Evolutionary conservation across 2,888 invertebrate genomes (phyloP), one percentile per base, ranked within the genome.

Genomic region (Myopa tessellatipennis): DNA sequence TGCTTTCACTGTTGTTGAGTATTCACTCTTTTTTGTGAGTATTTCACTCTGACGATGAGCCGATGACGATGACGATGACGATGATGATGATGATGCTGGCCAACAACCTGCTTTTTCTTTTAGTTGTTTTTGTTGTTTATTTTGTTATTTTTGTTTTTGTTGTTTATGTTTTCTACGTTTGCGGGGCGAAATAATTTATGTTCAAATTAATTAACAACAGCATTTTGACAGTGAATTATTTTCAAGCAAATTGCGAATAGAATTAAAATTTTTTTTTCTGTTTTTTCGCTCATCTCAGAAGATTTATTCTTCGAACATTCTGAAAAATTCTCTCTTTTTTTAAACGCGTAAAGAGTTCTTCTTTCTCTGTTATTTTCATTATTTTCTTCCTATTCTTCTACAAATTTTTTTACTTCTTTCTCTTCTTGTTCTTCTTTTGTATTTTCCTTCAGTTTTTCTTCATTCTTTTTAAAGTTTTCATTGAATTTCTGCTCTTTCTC

Each of bases 121-220:
- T 45, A 8, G 1, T 1, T 45, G 45, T 45, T 45, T 6, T 45
- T 45, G 45, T 45, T 45, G 45, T 45, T 45, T 6, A 6, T 40
- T 4, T 40, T 40, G 8, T 40, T 40, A 40, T 45, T 18, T 4
- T 26, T 26, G 3, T 4, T 26, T 63, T 16, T 26, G 26, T 12
- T 26, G 63, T 26, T 2, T 2, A 26, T 26, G 26, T 6, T 45
- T 45, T 8, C 10, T 45, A 45, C 10, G 61, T 61, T 18, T 12
- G 10, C 61, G 61, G 4, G 60, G 7, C 6, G 63, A 45, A 50
- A 69, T 69, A 50, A 69, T 69, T 69, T 69, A 69, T 52, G 69
- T 10, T 10, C 69, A 52, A 50, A 69, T 69, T 69, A 69, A 69
- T 69, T 69, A 52, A 69, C 69, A 69, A 26, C 34, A 45, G 26